phyloP scores from a whole-genome alignment of 23 tunicate genomes.

The Aplidium turbinatum region DNA sequence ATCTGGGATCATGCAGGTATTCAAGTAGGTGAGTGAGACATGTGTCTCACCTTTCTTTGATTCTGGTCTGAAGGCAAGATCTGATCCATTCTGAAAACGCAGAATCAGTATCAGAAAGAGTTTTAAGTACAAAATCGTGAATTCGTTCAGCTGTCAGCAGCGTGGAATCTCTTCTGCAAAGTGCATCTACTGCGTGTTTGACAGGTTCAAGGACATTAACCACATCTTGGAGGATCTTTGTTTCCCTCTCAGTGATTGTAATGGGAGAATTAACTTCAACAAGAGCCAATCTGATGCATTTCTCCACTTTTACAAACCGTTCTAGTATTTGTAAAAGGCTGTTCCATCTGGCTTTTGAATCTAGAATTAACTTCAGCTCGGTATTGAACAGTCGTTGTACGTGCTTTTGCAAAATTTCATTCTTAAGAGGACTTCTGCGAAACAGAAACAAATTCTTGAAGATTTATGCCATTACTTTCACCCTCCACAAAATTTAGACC shows the following conservation, averaged over 20 bases:
- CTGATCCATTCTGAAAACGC: conserved; percentile 34
- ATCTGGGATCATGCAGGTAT: conserved; percentile 46
- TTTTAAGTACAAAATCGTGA: conserved; percentile 40
- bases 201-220: conserved; percentile 55
- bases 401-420: conserved; percentile 68
- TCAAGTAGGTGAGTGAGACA: conserved; percentile 44
- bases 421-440: conserved; percentile 51
- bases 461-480: conserved; percentile 33
- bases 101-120: conserved; percentile 45
- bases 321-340: conserved; percentile 63
- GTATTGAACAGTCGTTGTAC: conserved; percentile 45
- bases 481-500: conserved; percentile 48
- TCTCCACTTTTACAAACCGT: conserved; percentile 45
- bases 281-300: conserved; percentile 69
- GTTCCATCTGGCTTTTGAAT: conserved; percentile 71
- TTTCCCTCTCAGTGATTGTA: conserved; percentile 31
- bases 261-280: conserved; percentile 49
- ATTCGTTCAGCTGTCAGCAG: conserved; percentile 56
- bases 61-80: conserved; percentile 43
- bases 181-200: conserved; percentile 43
- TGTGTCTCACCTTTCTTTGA: conserved; percentile 47
- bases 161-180: conserved; percentile 45
- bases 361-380: conserved; percentile 67
- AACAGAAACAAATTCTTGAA: conserved; percentile 66
- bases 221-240: conserved; percentile 41